Conservation (phyloP, 1,140 invertebrate genomes). For the Teleogryllus occipitalis region DNA sequence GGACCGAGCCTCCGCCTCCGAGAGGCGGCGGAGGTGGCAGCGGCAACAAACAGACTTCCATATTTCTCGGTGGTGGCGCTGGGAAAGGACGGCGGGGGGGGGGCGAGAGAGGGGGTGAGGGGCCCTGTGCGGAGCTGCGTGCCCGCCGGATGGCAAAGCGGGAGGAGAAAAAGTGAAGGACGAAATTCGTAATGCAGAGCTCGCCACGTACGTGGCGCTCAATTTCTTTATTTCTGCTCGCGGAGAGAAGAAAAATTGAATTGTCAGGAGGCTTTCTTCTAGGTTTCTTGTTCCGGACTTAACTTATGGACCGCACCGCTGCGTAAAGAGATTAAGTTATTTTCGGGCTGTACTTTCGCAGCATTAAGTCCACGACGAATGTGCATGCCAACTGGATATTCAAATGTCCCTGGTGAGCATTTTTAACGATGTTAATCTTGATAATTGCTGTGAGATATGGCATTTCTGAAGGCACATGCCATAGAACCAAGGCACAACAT, state of each 20-base stretch:
- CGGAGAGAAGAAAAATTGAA: neutral
- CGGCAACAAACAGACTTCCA: neutral
- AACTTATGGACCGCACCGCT: neutral
- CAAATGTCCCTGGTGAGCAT: neutral
- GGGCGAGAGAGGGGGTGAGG: no score
- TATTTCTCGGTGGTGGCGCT: neutral
- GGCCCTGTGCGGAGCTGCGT: neutral
- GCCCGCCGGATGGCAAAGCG: neutral
- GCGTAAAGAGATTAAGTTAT: neutral
- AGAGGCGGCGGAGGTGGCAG: neutral
- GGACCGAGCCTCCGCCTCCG: no score
- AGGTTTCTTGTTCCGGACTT: neutral
- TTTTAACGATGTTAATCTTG: neutral
- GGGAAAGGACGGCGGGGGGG: no score
- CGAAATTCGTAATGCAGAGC: neutral
- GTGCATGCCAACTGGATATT: neutral
- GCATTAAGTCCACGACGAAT: neutral
- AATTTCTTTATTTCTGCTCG: slow-evolving; percentile 5
- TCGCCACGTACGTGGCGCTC: neutral
- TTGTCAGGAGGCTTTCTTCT: neutral
- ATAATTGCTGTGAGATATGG: neutral
- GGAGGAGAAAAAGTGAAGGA: neutral
- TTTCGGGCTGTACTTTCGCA: neutral
- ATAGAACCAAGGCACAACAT: neutral
- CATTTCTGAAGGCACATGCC: neutral